These are phyloP conservation scores for Fukomys damarensis DNA, from an alignment of 2,113 vertebrate species.

Conservation along the genomic window DNA sequence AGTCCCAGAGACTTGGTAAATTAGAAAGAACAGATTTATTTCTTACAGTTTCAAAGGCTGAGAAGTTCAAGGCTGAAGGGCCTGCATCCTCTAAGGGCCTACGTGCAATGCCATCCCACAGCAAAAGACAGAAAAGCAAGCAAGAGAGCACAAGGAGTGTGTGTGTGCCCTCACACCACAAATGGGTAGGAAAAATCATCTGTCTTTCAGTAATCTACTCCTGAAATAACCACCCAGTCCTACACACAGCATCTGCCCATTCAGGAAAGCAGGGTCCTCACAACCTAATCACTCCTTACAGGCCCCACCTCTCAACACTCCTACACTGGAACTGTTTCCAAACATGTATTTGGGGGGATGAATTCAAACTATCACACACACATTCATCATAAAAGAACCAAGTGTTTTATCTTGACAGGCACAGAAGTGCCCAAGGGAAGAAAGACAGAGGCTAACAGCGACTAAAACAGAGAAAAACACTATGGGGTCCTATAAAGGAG, in stretches of 20 bases:
- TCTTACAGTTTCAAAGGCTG: not conserved
- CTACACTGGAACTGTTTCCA: not conserved
- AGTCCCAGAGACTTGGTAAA: not conserved
- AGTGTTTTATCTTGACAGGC: constrained; percentile 37
- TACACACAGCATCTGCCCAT: not conserved
- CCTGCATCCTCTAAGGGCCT: too few relatives aligned
- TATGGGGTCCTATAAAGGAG: not conserved
- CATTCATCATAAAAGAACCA: constrained; percentile 30
- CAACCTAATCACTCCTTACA: not conserved
- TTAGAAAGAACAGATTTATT: not conserved
- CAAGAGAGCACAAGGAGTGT: not conserved
- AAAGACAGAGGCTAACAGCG: not conserved
- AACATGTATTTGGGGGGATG: not conserved
- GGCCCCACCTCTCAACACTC: not conserved
- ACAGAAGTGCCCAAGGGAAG: not conserved
- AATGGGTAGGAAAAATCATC: too few relatives aligned
- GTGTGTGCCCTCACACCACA: too few relatives aligned
- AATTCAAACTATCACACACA: not conserved
- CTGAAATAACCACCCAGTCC: not conserved
- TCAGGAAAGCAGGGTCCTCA: not conserved
- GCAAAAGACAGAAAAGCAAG: not conserved
- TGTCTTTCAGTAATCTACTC: not conserved
- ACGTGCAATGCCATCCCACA: not conserved
- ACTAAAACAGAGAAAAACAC: not conserved
- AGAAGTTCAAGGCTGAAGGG: not conserved